phyloP scores from a whole-genome alignment of 2,797 vertebrate species.

The Enteromius paludinosus region DNA sequence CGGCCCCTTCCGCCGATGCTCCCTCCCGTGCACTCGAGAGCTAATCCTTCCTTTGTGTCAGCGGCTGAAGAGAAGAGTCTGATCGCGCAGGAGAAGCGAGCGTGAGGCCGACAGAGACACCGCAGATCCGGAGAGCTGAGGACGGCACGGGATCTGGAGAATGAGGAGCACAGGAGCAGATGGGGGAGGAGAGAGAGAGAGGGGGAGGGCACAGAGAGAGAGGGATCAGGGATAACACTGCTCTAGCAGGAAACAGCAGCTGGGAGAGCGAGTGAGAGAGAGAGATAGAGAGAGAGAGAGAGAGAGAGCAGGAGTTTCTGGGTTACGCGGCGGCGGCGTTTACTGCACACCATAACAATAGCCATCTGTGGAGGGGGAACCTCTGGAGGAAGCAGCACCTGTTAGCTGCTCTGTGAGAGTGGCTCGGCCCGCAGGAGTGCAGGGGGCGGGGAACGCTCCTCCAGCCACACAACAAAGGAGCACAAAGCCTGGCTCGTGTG shows the following conservation, averaged over 20 bases:
- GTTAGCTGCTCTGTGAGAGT: conserved; percentile 65
- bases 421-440: conserved; percentile 38
- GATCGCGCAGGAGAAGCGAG: conserved; percentile 74
- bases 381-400: conserved; percentile 83
- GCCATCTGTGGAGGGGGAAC: conserved; percentile 86
- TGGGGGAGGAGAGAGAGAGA: conserved; percentile 35
- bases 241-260: conserved; percentile 79
- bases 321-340: conserved; percentile 87
- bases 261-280: conserved; percentile 65
- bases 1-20: conserved; percentile 28
- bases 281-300: conserved; percentile 9
- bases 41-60: conserved; percentile 92
- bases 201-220: conserved; percentile 65
- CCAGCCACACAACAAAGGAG: conserved; percentile 44
- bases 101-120: conserved; percentile 61
- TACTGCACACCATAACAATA: conserved; percentile 92
- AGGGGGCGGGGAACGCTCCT: conserved; percentile 8
- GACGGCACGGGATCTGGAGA: conserved; percentile 85
- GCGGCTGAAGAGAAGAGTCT: conserved; percentile 83
- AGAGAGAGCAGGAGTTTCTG: conserved; percentile 74
- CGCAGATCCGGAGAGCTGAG: conserved; percentile 73
- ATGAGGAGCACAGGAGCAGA: conserved; percentile 68
- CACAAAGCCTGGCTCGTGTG: conserved; percentile 36
- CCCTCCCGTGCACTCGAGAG: conserved; percentile 74
- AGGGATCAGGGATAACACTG: conserved; percentile 77